Evolutionary conservation across 1,140 invertebrate genomes (phyloP), one percentile per base, ranked within the genome.

Genomic region (Achatina immaculata): DNA sequence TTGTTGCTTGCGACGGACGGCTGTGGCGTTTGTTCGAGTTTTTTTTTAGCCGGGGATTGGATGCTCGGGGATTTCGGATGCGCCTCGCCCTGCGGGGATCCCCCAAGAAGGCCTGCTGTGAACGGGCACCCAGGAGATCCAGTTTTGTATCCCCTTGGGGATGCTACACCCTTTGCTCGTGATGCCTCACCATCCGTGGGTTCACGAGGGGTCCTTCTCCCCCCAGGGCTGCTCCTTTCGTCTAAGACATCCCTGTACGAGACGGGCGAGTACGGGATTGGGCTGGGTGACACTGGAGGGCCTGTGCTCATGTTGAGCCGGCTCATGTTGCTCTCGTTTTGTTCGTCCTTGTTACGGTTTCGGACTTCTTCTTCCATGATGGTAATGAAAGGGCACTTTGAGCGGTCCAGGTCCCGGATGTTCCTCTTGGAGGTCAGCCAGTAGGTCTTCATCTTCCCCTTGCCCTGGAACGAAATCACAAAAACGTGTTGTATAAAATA

Each of bases 381-480:
- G 36, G 83, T 73, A 11, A 82, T 65, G 45, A 88, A 86, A 4
- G 87, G 87, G 82, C 87, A 88, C 24, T 48, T 65, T 31, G 82
- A 83, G 11, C 66, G 24, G 9, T 83, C 76, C 38, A 80, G 72
- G 0, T 81, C 81, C 42, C 65, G 48, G 14, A 62, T 31, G 0
- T 82, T 79, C 16, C 51, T 79, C 42, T 71, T 77, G 9, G 77
- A 72, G 31, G 71, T 40, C 43, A 87, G 75, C 85, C 85, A 99
- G 88, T 96, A 98, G 0, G 97, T 98, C 88, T 96, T 97, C 96
- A 98, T 98, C 48, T 93, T 92, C 43, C 96, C 96, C 95, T 92
- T 85, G 89, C 90, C 91, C 90, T 89, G 81, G 62, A 85, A 86
- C 69, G 14, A 80, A 38, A 83, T 40, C 80, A 77, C 58, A 42